These are phyloP conservation scores for Psix sp. DNA, from an alignment of 1,140 invertebrate genomes.

Conservation along the genomic window DNA sequence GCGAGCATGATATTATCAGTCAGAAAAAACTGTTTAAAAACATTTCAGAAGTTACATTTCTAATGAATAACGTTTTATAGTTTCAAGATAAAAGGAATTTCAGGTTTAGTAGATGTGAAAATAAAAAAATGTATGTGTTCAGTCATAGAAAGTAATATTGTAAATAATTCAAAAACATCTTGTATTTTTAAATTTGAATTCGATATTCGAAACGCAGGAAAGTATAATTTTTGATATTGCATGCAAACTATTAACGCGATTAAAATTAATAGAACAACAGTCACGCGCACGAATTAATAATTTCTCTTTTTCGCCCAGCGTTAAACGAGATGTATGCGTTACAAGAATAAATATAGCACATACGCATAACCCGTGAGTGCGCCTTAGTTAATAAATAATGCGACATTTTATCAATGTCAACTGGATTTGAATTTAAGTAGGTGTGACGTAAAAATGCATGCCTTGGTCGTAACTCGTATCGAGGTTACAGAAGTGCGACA, in stretches of 20 bases:
- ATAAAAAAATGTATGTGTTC: no score
- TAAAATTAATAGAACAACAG: conserved; percentile 28
- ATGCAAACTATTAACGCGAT: conserved; percentile 24
- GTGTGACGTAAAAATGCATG: conserved; percentile 57
- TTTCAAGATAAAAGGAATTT: no score
- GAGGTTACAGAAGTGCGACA: conserved; percentile 52
- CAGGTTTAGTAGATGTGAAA: no score
- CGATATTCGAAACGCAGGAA: no score
- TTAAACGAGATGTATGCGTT: conserved; percentile 51
- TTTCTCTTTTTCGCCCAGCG: conserved; percentile 29
- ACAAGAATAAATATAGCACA: conserved; percentile 43
- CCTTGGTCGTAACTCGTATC: conserved; percentile 46
- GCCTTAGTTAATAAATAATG: conserved; percentile 57
- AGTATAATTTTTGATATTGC: no score
- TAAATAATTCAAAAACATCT: no score
- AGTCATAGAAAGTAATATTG: no score
- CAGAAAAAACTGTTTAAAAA: no score
- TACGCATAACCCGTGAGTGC: conserved; percentile 50
- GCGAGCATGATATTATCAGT: no score
- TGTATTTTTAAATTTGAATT: no score
- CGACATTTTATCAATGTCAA: conserved; percentile 60
- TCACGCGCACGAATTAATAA: conserved; percentile 46
- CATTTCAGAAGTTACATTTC: no score
- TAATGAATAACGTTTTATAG: no score
- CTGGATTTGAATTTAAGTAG: conserved; percentile 60